Evolutionary conservation across 30 jellyfish, hydroid and myxozoan species (phyloP), one percentile per base, ranked within the genome.

Genomic region (Pelagia noctiluca): DNA sequence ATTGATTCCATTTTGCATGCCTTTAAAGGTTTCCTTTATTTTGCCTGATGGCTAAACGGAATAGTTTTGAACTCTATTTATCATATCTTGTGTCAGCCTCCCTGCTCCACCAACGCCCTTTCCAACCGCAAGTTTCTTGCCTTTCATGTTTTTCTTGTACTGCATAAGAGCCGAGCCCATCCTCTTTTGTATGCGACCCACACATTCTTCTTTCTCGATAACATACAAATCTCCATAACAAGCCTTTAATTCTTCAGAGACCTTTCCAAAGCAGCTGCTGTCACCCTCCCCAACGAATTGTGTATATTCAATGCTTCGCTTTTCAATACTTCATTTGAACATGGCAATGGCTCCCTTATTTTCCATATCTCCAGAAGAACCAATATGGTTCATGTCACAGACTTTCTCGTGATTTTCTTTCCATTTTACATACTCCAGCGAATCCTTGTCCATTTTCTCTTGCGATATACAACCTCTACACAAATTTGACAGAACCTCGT

Each of bases 221-320:
- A 7, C 16, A 42, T 42, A 42, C 12, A 12, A 57, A 5, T 42
- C 57, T 5, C 57, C 57, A 42, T 42, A 66, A 66, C 34, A 23
- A 11, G 23, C 34, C 79, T 32, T 66, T 32, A 34, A n/a, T 12
- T 54, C 84, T 16, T 35, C 83, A 23, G n/a, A 26, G 0, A 78
- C 90, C 32, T 22, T 46, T 28, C 90, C 90, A 78, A 23, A 78
- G 71, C 90, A 78, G 38, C 82, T 30, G 49, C 72, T 79, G 49
- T 79, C 90, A 0, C 90, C 90, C 62, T 79, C 90, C 7, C 90
- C 90, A 62, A 79, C 64, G 31, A 60, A 61, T 29, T 36, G 19
- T n/a, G 73, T 35, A 46, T 79, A 79, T 12, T 47, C 35, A n/a
- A 79, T 30, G 5, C 71, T 30, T 4, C 71, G 21, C 33, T 63